Conservation (phyloP, 2,888 invertebrate species). For the Parnassius apollo region DNA sequence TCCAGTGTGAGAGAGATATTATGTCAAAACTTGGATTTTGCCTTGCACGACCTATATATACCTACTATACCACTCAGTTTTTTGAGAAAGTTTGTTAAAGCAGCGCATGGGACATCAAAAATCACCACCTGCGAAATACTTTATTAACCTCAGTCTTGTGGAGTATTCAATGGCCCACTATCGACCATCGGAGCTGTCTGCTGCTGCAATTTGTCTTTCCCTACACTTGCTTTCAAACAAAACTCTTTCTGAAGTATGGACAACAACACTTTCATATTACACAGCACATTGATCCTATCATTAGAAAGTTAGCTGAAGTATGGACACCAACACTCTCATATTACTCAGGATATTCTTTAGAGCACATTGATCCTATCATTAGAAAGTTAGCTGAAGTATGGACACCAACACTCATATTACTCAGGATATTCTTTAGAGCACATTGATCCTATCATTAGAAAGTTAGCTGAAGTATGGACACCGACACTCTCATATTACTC, state of each 20-base stretch:
- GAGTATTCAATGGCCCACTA: slow-evolving; percentile 90
- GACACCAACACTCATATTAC: slow-evolving; percentile 87
- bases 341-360: slow-evolving; percentile 88
- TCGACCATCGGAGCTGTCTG: slow-evolving; percentile 91
- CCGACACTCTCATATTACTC: slow-evolving; percentile 89
- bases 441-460: slow-evolving; percentile 84
- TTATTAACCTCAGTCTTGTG: slow-evolving; percentile 91
- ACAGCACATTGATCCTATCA: slow-evolving; percentile 87
- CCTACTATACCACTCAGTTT: slow-evolving; percentile 95
- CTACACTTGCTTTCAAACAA: slow-evolving; percentile 77
- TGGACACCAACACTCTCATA: slow-evolving; percentile 87
- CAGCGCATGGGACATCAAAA: slow-evolving; percentile 81
- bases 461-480: slow-evolving; percentile 90
- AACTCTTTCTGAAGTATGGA: slow-evolving; percentile 83
- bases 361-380: slow-evolving; percentile 85
- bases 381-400: slow-evolving; percentile 86
- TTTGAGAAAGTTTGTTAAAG: slow-evolving; percentile 86
- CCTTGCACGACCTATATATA: slow-evolving; percentile 91
- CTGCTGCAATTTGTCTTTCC: slow-evolving; percentile 89
- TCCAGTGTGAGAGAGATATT: slow-evolving; percentile 91
- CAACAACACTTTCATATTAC: slow-evolving; percentile 86
- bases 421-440: slow-evolving; percentile 87
- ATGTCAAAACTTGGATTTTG: slow-evolving; percentile 88
- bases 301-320: slow-evolving; percentile 86
- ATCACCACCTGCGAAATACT: slow-evolving; percentile 93